Evolutionary conservation across 2,888 invertebrate species (phyloP).

Genomic region (Alentia gelatinosa): DNA sequence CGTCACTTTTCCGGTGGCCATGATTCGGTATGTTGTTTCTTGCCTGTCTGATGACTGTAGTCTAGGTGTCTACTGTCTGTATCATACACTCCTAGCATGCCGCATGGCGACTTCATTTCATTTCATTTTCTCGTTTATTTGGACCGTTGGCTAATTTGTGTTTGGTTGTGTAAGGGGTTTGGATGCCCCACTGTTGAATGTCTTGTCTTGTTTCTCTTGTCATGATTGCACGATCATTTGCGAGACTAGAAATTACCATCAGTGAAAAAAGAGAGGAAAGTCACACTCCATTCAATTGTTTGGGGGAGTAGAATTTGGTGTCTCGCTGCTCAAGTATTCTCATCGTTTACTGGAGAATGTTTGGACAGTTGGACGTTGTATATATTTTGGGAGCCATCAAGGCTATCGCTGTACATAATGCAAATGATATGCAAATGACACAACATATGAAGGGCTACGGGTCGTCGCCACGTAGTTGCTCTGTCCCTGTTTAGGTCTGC

Average conservation of each 20-base stretch:
- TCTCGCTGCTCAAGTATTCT: too few species aligned
- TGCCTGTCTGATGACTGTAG: not conserved
- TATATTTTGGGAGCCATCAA: too few species aligned
- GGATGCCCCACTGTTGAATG: not conserved
- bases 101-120: not conserved
- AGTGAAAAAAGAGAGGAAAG: too few species aligned
- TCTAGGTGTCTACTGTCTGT: not conserved
- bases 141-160: not conserved
- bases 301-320: too few species aligned
- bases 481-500: not conserved
- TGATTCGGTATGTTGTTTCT: not conserved
- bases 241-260: not conserved
- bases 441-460: slow-evolving; percentile 45
- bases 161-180: not conserved
- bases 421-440: slow-evolving; percentile 50
- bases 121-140: slow-evolving; percentile 16
- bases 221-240: slow-evolving; percentile 33
- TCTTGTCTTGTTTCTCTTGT: slow-evolving; percentile 8
- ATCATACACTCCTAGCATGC: not conserved
- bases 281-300: too few species aligned
- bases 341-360: too few species aligned
- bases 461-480: not conserved
- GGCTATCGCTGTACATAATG: not conserved
- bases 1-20: not conserved
- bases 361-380: too few species aligned